Evolutionary conservation across 2,797 vertebrate genomes (phyloP), one percentile per base, ranked within the genome.

Genomic region (Esox lucius): DNA sequence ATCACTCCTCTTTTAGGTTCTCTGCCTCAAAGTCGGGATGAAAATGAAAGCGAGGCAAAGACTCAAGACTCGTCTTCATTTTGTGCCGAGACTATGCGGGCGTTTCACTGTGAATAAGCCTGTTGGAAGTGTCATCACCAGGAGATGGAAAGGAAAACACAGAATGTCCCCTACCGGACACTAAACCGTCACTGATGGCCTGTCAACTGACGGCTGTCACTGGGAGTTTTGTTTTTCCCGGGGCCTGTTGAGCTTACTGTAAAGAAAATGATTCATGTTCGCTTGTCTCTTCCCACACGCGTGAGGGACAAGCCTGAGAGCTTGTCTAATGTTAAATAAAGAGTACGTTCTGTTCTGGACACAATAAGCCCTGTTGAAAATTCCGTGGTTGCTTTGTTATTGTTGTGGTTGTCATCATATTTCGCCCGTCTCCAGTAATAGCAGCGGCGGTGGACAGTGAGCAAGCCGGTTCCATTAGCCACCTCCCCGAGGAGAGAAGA

Each of bases 391-490:
- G 9, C 2, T 46, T 46, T 46, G 24, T 61, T 24, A 24, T 59
- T 59, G 22, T 59, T 59, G 22, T 59, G 9, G 56, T 24, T 24
- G 22, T 24, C 56, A 61, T 24, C 1, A 4, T 61, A 9, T 61
- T 46, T 46, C n/a, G 19, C 28, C 31, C 16, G 6, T 33, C 64
- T 35, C 28, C 64, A 16, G 28, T 65, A 16, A 11, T 31, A 65
- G 64, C 16, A 15, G 26, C 24, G 16, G 26, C 62, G 11, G 19
- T 76, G 73, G 70, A 71, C 72, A 49, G 64, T 15, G 26, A 80
- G 72, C 73, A 56, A 53, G 77, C 78, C 61, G 31, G 16, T 73
- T 77, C 86, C 77, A 78, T 87, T 86, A 86, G 39, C 73, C 75
- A 75, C 73, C 74, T 81, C 73, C 83, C 76, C 78, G 81, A 75